Evolutionary conservation across 2,113 vertebrate species (phyloP), one percentile per base, ranked within the genome.

Genomic region (Thamnophis sirtalis): DNA sequence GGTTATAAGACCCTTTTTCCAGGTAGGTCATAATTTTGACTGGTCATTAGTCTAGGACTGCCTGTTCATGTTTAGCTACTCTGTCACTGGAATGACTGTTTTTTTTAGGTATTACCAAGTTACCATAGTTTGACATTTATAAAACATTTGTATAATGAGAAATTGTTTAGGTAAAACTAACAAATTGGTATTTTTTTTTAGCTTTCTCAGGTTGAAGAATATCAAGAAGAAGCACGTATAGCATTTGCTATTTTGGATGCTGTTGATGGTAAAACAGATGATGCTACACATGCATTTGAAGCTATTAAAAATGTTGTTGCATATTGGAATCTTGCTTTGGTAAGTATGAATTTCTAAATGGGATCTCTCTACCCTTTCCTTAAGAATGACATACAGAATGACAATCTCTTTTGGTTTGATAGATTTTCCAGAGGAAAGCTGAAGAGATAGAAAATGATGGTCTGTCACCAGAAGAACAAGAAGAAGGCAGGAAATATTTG

Each of bases 341-440:
- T 99, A 97, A 96, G 96, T 95, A 49, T 86, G 33, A 68, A 55
- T 88, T 89, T 68, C 53, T 63, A 28, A n/a, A 33, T 15, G 9
- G 5, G n/a, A 24, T 21, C 3, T 58, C 19, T 58, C 38, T 56
- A 21, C 0, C 87, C 26, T 58, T 13, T 60, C 21, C 63, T 38
- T 22, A 49, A 48, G 63, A 89, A 33, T 28, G 48, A 26, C 7
- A 26, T 89, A n/a, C 50, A n/a, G 17, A 7, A 9, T 0, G 88
- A 92, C 60, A n/a, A 87, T 13, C 0, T n/a, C 86, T 92, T 54
- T 88, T 9, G 92, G 26, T 94, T 89, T 4, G 93, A 6, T 88
- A 99, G 99, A 99, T 99, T 95, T 99, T 98, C 95, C 98, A 98
- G 92, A 98, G 98, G 87, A 98, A 99, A 93, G 98, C 98, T 89